Conservation (phyloP, 2,113 vertebrate species). For the Naja naja region DNA sequence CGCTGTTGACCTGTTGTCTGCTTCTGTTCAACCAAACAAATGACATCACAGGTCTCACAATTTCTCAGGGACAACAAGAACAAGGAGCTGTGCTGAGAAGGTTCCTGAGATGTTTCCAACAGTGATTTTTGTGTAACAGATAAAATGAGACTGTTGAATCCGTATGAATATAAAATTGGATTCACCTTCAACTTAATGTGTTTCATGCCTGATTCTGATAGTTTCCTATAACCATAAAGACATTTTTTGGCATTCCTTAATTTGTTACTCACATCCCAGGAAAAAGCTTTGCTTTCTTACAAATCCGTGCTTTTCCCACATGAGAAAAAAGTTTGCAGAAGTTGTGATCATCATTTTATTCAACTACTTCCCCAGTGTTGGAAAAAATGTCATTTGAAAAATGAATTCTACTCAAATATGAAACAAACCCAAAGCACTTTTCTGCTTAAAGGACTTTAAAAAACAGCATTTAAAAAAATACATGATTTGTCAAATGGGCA, state of each 20-base stretch:
- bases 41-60: constrained; percentile 33
- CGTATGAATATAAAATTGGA: constrained; percentile 22
- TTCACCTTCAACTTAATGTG: constrained; percentile 12
- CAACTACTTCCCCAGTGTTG: not conserved
- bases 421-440: not conserved
- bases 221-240: constrained; percentile 23
- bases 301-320: not conserved
- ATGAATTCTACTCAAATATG: not conserved
- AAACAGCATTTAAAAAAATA: not conserved
- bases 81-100: not conserved
- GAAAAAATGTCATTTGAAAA: not conserved
- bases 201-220: constrained; percentile 12
- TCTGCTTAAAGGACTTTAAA: not conserved
- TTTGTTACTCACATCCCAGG: not conserved
- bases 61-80: not conserved
- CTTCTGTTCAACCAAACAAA: constrained; percentile 39
- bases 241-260: constrained; percentile 15
- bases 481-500: not conserved
- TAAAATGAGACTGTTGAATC: constrained; percentile 33
- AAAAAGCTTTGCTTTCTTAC: not conserved
- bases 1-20: constrained; percentile 42
- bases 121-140: constrained; percentile 39
- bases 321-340: not conserved
- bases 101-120: constrained; percentile 41
- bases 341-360: not conserved